Evolutionary conservation across 2,888 invertebrate genomes (phyloP).

Genomic region (Drosophila incognita): DNA sequence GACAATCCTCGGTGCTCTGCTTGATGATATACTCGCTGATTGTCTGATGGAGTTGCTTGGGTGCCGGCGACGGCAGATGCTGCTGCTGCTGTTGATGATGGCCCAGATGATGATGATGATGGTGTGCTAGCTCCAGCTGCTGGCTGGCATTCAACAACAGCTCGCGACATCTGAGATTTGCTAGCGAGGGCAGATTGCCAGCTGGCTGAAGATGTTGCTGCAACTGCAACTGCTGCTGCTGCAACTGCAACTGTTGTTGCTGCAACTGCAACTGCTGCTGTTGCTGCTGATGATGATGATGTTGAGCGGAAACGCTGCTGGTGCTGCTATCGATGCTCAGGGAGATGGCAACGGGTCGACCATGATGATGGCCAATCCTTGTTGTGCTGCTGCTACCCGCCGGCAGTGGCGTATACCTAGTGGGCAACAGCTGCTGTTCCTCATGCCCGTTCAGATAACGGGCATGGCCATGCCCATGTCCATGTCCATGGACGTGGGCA

Average conservation of each 20-base stretch:
- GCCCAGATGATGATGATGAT: conserved; percentile 16
- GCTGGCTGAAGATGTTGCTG: background rate
- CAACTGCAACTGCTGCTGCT: conserved; percentile 48
- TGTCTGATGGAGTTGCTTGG: conserved; percentile 72
- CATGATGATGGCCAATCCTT: conserved; percentile 61
- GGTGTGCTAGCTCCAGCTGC: conserved; percentile 43
- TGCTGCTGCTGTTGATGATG: conserved; percentile 23
- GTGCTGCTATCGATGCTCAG: conserved; percentile 72
- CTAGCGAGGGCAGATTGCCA: conserved; percentile 53
- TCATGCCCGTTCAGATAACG: conserved; percentile 30
- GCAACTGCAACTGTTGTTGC: conserved; percentile 1
- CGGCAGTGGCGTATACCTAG: conserved; percentile 67
- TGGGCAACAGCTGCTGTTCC: conserved; percentile 39
- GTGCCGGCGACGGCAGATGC: conserved; percentile 30
- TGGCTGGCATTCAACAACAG: conserved; percentile 52
- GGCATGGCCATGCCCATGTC: conserved; percentile 34
- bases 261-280: background rate
- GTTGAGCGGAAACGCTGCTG: conserved; percentile 40
- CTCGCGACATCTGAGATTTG: conserved; percentile 71
- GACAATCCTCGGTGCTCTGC: conserved; percentile 89
- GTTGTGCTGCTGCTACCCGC: conserved; percentile 49
- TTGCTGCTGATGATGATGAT: conserved; percentile 54
- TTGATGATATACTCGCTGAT: conserved; percentile 88
- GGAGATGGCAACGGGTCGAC: conserved; percentile 70
- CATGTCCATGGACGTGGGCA: conserved; percentile 13